Base-by-base conservation (phyloP, 2,888 invertebrate species). In the Steinernema hermaphroditum region DNA sequence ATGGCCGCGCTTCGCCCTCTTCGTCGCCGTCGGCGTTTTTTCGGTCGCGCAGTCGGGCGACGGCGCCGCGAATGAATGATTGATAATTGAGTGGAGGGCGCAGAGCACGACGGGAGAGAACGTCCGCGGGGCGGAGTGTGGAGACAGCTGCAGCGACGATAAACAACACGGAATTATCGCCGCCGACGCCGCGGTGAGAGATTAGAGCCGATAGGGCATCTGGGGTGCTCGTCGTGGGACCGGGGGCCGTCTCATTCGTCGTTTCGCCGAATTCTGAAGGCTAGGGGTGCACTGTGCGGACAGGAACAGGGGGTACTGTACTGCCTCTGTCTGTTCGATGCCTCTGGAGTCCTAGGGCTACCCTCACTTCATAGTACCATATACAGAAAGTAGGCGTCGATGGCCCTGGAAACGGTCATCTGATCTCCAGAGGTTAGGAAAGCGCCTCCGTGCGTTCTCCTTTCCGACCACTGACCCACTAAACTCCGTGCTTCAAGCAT, bases 51-150 rank as follows among this genome's bases (percentile, higher is more conserved):
- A 34, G 29, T 32, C 62, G 62, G 16, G 32, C 62, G 62, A 27
- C 54, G 54, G 8, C 43, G 54, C 49, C 49, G 49, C 54, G 54
- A 24, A 46, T 34, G 62, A 62, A 62, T 62, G 62, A 62, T 62
- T 62, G 62, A 62, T 62, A 62, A 62, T 62, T 62, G 62, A 62
- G 62, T 32, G 62, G 62, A 62, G 62, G 62, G 62, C 62, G 62
- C 62, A 62, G 62, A 46, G 62, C 27, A 27, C 29, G 62, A 32
- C 62, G 16, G 29, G 2, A 62, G 62, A 50, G 50, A 50, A 32
- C 27, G 62, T 32, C 16, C 32, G 32, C 62, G 62, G 62, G 32
- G 62, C 62, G 62, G 62, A 62, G 62, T 62, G 62, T 32, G 62
- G 62, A 62, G 62, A 62, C 62, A 32, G 32, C 62, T 29, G 32